These are phyloP conservation scores for Orthosia gracilis DNA, from an alignment of 2,888 invertebrate species.

Conservation along the genomic window DNA sequence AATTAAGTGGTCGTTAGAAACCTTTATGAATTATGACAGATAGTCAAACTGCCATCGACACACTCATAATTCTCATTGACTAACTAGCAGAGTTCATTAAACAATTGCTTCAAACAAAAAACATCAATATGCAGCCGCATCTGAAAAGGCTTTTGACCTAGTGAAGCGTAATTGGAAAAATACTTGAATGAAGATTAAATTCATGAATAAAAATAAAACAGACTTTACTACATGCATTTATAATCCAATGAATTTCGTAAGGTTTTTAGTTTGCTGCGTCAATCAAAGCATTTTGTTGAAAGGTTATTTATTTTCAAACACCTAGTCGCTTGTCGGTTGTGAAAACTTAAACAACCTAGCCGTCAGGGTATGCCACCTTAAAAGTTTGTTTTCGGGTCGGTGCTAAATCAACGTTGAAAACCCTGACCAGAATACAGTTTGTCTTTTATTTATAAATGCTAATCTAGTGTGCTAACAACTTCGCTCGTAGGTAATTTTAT, in stretches of 20 bases:
- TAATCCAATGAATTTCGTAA: too few species aligned
- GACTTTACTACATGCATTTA: background rate
- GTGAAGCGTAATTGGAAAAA: background rate
- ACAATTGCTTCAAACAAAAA: too few species aligned
- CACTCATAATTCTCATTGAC: too few species aligned
- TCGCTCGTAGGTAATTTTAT: background rate
- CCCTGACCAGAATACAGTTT: background rate
- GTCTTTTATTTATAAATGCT: background rate
- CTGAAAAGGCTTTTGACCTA: background rate
- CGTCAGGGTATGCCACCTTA: background rate
- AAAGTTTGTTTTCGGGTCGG: background rate
- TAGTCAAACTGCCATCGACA: too few species aligned
- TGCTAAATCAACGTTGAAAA: background rate
- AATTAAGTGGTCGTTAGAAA: too few species aligned
- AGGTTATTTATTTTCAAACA: background rate
- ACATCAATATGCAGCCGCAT: too few species aligned
- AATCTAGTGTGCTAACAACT: background rate
- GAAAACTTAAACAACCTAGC: constrained; percentile 3
- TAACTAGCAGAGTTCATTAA: too few species aligned
- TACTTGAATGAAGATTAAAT: background rate
- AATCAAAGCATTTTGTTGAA: constrained; percentile 5
- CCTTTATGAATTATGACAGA: too few species aligned
- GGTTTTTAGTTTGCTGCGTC: constrained; percentile 10
- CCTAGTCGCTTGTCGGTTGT: background rate
- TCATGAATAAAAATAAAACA: background rate